phyloP scores from a whole-genome alignment of 2,113 vertebrate genomes.

The Ageneiosus marmoratus region DNA sequence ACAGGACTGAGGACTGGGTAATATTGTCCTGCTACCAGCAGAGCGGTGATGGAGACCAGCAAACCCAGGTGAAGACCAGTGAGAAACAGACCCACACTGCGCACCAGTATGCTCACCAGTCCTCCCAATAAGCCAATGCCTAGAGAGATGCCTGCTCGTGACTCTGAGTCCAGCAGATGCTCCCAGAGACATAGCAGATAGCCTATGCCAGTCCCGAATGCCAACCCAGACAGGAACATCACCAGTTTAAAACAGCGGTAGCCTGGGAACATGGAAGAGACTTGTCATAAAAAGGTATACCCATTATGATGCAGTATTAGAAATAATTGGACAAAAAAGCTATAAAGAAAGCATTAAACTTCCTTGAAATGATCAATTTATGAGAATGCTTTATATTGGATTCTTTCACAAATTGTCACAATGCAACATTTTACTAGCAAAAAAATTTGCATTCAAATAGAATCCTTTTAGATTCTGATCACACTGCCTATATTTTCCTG shows the following conservation, averaged over 20 bases:
- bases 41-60: conserved; percentile 71
- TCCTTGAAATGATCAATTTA: neutral
- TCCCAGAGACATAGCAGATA: conserved; percentile 82
- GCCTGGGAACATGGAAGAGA: conserved; percentile 63
- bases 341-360: neutral
- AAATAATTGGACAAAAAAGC: neutral
- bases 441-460: neutral
- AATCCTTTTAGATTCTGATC: neutral
- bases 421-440: no score
- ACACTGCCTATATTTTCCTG: neutral
- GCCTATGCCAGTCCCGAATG: conserved; percentile 75
- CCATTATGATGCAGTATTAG: neutral
- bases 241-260: conserved; percentile 87
- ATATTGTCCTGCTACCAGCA: conserved; percentile 74
- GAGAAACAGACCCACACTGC: conserved; percentile 81
- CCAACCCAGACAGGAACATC: conserved; percentile 86
- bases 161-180: conserved; percentile 72
- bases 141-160: conserved; percentile 80
- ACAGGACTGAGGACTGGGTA: conserved; percentile 69
- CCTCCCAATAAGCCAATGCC: conserved; percentile 83
- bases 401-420: neutral
- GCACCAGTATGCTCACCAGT: conserved; percentile 80
- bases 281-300: neutral
- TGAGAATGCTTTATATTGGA: neutral
- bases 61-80: conserved; percentile 82